These are phyloP conservation scores for Eretmochelys imbricata DNA, from an alignment of 2,113 vertebrate genomes.

Conservation along the genomic window DNA sequence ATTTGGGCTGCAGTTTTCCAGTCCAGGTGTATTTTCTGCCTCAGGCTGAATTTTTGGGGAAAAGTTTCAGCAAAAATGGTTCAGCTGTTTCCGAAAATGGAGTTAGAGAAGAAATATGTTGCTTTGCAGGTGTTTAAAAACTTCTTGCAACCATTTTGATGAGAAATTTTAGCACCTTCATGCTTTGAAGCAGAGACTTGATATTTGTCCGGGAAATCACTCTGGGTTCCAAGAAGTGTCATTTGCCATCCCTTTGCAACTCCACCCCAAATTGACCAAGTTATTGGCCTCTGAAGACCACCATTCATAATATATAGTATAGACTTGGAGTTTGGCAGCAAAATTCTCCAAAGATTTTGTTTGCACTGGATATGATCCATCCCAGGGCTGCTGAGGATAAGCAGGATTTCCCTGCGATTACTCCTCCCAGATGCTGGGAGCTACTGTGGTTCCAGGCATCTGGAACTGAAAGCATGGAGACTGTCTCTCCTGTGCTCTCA, in stretches of 20 bases:
- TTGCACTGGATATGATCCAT: neutral
- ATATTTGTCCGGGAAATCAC: neutral
- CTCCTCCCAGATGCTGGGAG: neutral
- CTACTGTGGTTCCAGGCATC: neutral
- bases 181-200: neutral
- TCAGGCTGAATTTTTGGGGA: conserved; percentile 18
- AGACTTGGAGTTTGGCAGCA: accelerated
- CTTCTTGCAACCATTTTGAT: neutral
- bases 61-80: conserved; percentile 23
- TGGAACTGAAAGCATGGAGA: neutral
- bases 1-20: conserved; percentile 1
- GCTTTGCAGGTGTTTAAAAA: neutral
- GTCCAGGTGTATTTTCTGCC: neutral
- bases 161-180: neutral
- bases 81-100: neutral
- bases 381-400: accelerated
- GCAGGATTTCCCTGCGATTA: neutral
- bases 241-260: neutral
- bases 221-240: neutral
- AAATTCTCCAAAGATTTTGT: accelerated
- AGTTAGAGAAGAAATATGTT: conserved; percentile 21
- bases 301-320: neutral
- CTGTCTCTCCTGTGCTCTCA: accelerated
- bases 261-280: neutral
- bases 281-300: neutral